Evolutionary conservation across 1,140 invertebrate species (phyloP).

Genomic region (Neodiprion lecontei): DNA sequence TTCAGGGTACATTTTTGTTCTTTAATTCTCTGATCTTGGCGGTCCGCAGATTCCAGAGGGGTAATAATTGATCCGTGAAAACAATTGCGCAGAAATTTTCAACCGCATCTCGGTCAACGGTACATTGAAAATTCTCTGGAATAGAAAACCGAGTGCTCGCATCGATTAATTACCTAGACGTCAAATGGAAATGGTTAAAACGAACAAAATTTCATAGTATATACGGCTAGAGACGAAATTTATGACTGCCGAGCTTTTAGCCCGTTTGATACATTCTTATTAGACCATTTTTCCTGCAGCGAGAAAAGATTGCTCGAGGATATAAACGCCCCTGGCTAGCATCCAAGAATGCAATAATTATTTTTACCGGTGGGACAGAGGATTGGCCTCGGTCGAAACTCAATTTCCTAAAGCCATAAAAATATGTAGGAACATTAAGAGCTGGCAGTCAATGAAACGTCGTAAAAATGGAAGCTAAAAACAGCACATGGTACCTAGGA

Average conservation of each 20-base stretch:
- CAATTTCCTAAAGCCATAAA: conserved; percentile 7
- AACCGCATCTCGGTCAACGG: too few relatives aligned
- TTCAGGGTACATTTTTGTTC: too few relatives aligned
- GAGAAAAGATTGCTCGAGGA: too few relatives aligned
- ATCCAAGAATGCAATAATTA: neutral
- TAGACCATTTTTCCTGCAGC: conserved; percentile 3
- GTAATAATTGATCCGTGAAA: too few relatives aligned
- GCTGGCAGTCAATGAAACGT: neutral
- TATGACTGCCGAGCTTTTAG: conserved; percentile 5
- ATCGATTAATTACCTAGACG: too few relatives aligned
- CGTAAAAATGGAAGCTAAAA: neutral
- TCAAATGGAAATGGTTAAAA: too few relatives aligned
- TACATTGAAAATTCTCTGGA: too few relatives aligned
- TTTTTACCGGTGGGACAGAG: neutral
- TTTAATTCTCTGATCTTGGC: too few relatives aligned
- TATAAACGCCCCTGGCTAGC: neutral
- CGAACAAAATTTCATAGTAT: too few relatives aligned
- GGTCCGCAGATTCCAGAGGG: too few relatives aligned
- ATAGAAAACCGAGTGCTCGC: too few relatives aligned
- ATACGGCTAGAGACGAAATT: neutral
- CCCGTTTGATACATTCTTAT: neutral
- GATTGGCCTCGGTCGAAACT: neutral
- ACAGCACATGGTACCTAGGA: neutral
- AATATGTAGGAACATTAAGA: neutral
- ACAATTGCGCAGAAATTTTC: too few relatives aligned